Evolutionary conservation across 1,140 invertebrate genomes (phyloP).

Genomic region (Apis mellifera): DNA sequence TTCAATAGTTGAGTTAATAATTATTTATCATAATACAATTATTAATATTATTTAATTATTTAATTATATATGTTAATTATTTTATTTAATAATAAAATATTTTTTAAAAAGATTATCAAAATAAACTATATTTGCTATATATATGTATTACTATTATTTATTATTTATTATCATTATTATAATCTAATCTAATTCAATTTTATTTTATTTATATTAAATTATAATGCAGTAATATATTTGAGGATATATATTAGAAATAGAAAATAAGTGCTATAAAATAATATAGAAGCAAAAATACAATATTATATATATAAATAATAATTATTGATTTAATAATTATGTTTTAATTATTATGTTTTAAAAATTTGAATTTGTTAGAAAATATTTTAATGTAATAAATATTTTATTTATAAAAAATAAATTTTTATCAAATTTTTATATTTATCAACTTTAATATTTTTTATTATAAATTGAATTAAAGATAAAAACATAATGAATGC

Average conservation of each 20-base stretch:
- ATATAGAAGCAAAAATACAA: slow-evolving; percentile 26
- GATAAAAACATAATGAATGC: background rate
- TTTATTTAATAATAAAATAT: background rate
- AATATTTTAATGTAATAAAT: background rate
- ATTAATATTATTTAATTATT: background rate
- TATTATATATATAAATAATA: slow-evolving; percentile 7
- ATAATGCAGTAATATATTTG: background rate
- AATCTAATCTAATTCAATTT: background rate
- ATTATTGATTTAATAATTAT: background rate
- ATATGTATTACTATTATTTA: background rate
- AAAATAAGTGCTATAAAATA: slow-evolving; percentile 20
- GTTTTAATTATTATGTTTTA: slow-evolving; percentile 23
- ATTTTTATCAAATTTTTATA: background rate
- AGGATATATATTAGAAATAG: slow-evolving; percentile 1
- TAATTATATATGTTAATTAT: background rate
- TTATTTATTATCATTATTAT: background rate
- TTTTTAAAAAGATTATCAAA: background rate
- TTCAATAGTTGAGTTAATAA: background rate
- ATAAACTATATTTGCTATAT: background rate
- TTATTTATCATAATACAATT: slow-evolving; percentile 4
- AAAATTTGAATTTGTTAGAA: background rate
- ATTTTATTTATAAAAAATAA: background rate
- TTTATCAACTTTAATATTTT: background rate
- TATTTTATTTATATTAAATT: background rate
- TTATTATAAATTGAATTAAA: too few relatives aligned